Evolutionary conservation across 2,797 vertebrate genomes (phyloP).

Genomic region (Gadopsis marmoratus): DNA sequence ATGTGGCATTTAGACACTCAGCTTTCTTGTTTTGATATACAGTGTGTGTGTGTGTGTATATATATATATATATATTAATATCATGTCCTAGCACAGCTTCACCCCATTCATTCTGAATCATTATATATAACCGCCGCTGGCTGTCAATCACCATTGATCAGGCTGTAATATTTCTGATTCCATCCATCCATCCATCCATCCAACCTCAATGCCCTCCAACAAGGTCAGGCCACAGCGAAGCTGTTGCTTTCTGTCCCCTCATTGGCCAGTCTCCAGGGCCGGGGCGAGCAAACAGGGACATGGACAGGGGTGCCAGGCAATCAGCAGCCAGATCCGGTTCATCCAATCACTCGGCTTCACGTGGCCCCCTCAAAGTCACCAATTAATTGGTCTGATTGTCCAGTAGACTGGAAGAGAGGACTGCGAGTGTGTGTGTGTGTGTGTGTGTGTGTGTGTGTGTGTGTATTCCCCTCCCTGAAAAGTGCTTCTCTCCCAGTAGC

Average conservation of each 20-base stretch:
- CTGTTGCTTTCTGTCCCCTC: constrained; percentile 82
- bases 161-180: constrained; percentile 87
- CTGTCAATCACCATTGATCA: constrained; percentile 86
- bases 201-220: constrained; percentile 87
- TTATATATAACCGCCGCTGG: constrained; percentile 13
- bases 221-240: constrained; percentile 92
- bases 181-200: constrained; percentile 86
- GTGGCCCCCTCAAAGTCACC: constrained; percentile 81
- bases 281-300: constrained; percentile 84
- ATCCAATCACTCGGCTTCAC: constrained; percentile 73
- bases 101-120: not conserved
- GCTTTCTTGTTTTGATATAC: constrained; percentile 14
- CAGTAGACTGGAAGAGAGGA: constrained; percentile 83
- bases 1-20: constrained; percentile 20
- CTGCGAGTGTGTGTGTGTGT: constrained; percentile 51
- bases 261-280: constrained; percentile 87
- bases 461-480: constrained; percentile 14
- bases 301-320: constrained; percentile 81
- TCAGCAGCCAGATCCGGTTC: constrained; percentile 58
- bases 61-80: not conserved
- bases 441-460: constrained; percentile 46
- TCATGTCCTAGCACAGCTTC: not conserved
- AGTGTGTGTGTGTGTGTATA: too few species aligned
- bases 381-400: constrained; percentile 86
- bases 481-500: constrained; percentile 32